Conservation (phyloP, 2,113 vertebrate genomes). For the Mobula birostris region DNA sequence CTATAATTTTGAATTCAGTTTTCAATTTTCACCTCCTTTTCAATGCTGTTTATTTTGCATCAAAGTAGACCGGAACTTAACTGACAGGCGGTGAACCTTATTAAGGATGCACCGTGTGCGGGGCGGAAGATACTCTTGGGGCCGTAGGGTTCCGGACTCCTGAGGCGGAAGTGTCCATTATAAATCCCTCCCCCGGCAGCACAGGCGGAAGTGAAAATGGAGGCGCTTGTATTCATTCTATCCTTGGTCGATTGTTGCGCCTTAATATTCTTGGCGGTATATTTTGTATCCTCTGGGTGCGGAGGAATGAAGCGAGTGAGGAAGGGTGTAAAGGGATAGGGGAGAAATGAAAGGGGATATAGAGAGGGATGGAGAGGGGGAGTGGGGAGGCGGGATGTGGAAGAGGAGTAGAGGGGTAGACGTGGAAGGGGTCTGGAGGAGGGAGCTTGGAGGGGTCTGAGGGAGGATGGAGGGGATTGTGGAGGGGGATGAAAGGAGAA, state of each 20-base stretch:
- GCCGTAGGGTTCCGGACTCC: neutral
- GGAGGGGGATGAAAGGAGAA: neutral
- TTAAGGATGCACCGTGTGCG: neutral
- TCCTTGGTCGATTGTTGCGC: constrained; percentile 85
- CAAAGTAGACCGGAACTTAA: neutral
- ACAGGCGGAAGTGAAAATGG: constrained; percentile 61
- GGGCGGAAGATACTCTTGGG: neutral
- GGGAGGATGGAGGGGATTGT: neutral
- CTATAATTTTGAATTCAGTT: too few species aligned
- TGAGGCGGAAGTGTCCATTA: neutral
- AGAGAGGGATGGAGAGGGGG: neutral
- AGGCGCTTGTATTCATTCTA: constrained; percentile 83
- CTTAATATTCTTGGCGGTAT: constrained; percentile 90
- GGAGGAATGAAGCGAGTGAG: neutral
- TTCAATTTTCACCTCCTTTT: too few species aligned
- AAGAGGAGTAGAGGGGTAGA: neutral
- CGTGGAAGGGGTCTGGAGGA: neutral
- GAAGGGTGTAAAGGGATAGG: too few species aligned
- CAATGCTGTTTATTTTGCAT: neutral
- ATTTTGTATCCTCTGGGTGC: constrained; percentile 80
- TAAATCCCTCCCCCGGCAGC: neutral
- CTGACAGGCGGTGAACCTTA: neutral
- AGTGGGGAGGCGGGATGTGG: neutral
- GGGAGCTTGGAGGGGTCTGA: too few species aligned
- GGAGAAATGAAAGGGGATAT: neutral